A percentile compares a stretch with the other conserved stretches of the same genome.
These are phyloP conservation scores for Characodon lateralis DNA, from an alignment of 2,797 vertebrate species.

Conservation along the genomic window DNA sequence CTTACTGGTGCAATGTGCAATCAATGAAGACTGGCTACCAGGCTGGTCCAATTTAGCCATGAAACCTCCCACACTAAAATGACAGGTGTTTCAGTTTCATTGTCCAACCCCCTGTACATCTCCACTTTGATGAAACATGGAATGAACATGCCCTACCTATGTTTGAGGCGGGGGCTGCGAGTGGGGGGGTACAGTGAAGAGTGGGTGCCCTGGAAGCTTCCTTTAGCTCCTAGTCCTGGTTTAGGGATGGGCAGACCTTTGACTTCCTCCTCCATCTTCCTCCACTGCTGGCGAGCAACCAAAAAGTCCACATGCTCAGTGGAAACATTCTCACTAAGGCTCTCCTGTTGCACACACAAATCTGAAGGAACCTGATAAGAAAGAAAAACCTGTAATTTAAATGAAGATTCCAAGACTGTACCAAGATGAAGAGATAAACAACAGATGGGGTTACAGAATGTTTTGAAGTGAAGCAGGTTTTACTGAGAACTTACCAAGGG, in stretches of 20 bases:
- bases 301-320: conserved; percentile 76
- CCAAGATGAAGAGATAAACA: not conserved
- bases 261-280: conserved; percentile 76
- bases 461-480: not conserved
- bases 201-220: conserved; percentile 73
- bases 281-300: conserved; percentile 75
- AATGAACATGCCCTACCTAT: conserved; percentile 47
- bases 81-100: too few species aligned
- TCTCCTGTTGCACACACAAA: conserved; percentile 60
- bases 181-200: conserved; percentile 71
- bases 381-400: not conserved
- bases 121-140: not conserved
- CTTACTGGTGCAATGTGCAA: too few species aligned
- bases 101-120: too few species aligned
- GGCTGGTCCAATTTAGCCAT: too few species aligned
- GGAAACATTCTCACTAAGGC: conserved; percentile 67
- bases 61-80: too few species aligned
- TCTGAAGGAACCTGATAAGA: conserved; percentile 60
- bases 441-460: not conserved
- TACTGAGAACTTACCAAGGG: not conserved
- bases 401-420: not conserved
- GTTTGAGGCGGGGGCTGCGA: conserved; percentile 70
- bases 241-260: conserved; percentile 66
- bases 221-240: conserved; percentile 60
- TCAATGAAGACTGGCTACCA: too few species aligned